Percentiles rank a stretch among this genome's conserved stretches.
These are phyloP conservation scores for Cyphomyrmex costatus DNA, from an alignment of 1,140 invertebrate genomes.

Conservation along the genomic window DNA sequence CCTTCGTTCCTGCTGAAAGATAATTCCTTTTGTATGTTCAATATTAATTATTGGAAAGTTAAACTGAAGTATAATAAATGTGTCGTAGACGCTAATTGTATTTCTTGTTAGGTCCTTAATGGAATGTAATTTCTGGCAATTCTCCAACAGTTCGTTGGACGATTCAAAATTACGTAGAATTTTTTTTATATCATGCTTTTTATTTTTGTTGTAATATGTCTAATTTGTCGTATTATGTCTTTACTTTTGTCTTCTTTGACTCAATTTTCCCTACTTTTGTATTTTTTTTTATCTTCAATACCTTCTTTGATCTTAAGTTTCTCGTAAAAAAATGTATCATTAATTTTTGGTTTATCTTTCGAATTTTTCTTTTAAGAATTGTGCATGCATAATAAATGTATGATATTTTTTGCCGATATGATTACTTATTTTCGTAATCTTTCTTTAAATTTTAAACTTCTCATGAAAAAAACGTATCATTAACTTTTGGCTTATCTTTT, in stretches of 20 bases:
- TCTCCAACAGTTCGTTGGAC: neutral
- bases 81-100: slow-evolving; percentile 16
- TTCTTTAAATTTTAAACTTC: neutral
- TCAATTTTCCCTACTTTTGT: neutral
- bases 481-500: neutral
- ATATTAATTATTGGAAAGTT: slow-evolving; percentile 55
- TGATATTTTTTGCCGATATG: neutral
- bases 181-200: neutral
- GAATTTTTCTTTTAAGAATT: neutral
- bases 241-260: neutral
- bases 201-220: neutral
- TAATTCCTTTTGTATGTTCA: slow-evolving; percentile 43
- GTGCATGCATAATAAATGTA: neutral
- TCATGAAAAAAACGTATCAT: neutral
- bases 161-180: neutral
- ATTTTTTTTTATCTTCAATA: neutral
- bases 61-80: slow-evolving; percentile 16
- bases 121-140: slow-evolving; percentile 8
- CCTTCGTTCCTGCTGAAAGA: neutral
- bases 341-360: neutral
- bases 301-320: neutral
- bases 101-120: slow-evolving; percentile 3
- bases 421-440: neutral
- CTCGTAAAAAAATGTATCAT: neutral
- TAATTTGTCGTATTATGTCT: neutral